Evolutionary conservation across 37 sponge, comb jelly and placozoan species (phyloP), one percentile per base, ranked within the genome.

Genomic region (Cliona cf. orientalis): DNA sequence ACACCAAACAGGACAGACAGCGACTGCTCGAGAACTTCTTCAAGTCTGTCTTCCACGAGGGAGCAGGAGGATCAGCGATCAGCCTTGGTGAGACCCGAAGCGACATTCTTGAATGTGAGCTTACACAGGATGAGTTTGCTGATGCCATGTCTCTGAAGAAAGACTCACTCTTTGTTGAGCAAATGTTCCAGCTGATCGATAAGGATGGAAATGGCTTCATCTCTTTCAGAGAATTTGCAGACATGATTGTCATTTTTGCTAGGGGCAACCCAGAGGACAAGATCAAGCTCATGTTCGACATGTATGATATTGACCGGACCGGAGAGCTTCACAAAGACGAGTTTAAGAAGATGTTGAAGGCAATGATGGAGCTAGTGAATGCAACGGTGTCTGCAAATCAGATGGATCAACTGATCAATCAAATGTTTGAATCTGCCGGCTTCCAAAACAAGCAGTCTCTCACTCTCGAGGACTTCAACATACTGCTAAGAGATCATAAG

Each of bases 321-420:
- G 95, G 96, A 26, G 40, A 76, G 12, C 86, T 98, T 53, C 64
- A 87, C 49, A 78, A 73, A 34, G 79, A 53, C 1, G 94, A 95
- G 74, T 92, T 98, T 63, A 91, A 88, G 85, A 90, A 86, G 42
- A 98, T 98, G 98, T 71, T 94, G 78, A 95, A 92, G 75, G 79
- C 88, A 37, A 94, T 97, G 95, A 92, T 97, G 93, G 95, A 97
- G 69, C 34, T 97, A 81, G 95, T 95, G 44, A 92, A 92, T 65
- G 92, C 98, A 0, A 67, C 82, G 3, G 90, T 97, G 9, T 59
- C 81, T 29, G 56, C 88, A 7, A 90, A 92, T 66, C 87, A 95
- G 74, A 65, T 94, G 71, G 88, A 94, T 73, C 42, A 62, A 36
- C 79, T 95, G 49, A 86, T 92, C 25, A 88, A 91, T 33, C 81